A percentile compares a stretch with the other conserved stretches of the same genome.
Conservation (phyloP, 2,113 vertebrate genomes). For the Noctilio leporinus region DNA sequence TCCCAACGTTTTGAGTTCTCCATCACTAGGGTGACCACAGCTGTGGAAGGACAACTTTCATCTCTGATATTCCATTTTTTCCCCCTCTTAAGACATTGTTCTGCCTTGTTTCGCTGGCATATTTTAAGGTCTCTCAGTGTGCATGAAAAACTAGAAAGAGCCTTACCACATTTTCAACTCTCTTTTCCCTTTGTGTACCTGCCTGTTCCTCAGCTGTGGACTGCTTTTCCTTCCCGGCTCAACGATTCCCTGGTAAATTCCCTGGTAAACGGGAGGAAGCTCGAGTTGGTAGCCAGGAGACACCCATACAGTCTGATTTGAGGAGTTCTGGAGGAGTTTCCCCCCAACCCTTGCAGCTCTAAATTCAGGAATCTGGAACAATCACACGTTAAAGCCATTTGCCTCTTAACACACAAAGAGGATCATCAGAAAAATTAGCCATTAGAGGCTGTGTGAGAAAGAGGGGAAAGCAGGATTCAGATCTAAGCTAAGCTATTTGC, state of each 20-base stretch:
- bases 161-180: neutral
- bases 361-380: neutral
- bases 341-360: neutral
- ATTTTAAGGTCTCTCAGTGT: neutral
- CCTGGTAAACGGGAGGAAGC: neutral
- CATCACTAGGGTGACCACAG: accelerated
- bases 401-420: neutral
- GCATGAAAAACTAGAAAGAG: neutral
- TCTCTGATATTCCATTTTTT: neutral
- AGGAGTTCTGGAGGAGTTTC: neutral
- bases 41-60: neutral
- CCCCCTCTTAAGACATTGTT: neutral
- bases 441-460: neutral
- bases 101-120: neutral
- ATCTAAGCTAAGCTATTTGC: neutral
- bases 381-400: neutral
- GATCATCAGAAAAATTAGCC: neutral
- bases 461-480: neutral
- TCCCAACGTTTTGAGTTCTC: too few relatives aligned
- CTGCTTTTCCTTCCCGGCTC: neutral
- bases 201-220: neutral
- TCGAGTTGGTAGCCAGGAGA: too few relatives aligned
- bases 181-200: neutral
- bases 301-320: neutral
- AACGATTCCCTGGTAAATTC: neutral